Base-by-base conservation (phyloP, 53 echinoderm and acorn worm species). In the Actinopyga echinites region DNA sequence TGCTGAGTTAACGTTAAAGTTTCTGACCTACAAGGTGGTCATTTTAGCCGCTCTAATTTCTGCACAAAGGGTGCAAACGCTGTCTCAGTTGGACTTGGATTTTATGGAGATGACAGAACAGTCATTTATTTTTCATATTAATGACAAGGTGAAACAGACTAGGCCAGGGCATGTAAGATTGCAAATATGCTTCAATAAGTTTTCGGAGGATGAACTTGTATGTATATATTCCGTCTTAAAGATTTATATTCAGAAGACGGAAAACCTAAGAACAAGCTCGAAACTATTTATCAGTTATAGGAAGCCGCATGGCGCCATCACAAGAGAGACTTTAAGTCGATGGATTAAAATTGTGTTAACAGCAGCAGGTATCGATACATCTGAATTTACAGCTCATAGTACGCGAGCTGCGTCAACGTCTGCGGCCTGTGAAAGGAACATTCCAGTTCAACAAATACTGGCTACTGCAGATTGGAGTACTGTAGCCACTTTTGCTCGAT, bases 61-160 rank as follows among this genome's bases (percentile, higher is more conserved):
- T 22, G 89, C 84, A 38, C 75, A 78, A 37, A 82, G 89, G 78
- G 77, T 75, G 28, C 89, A 89, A 56, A 89, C 84, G 25, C 32
- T 86, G 26, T 43, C 33, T 23, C 80, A 61, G 25, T 66, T 79
- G 30, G 64, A 29, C 34, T 23, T 80, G 21, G 54, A 66, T 37
- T 64, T 30, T 56, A 45, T 80, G 65, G 53, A 17, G 1, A 7
- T 66, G 29, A 86, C 49, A 6, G 38, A 86, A 36, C 44, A 58
- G 44, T 64, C 49, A 36, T 64, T 43, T 79, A 23, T 52, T 44
- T 86, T 79, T 65, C 57, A 35, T 69, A 59, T 86, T 54, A 86
- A 32, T 55, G 79, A 80, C 49, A 11, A 62, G 56, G 15, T 86
- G 45, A 86, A 68, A 86, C 86, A 80, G 21, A 84, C 56, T 68